Evolutionary conservation across 1,140 invertebrate species (phyloP).

Genomic region (Trichonephila inaurata): DNA sequence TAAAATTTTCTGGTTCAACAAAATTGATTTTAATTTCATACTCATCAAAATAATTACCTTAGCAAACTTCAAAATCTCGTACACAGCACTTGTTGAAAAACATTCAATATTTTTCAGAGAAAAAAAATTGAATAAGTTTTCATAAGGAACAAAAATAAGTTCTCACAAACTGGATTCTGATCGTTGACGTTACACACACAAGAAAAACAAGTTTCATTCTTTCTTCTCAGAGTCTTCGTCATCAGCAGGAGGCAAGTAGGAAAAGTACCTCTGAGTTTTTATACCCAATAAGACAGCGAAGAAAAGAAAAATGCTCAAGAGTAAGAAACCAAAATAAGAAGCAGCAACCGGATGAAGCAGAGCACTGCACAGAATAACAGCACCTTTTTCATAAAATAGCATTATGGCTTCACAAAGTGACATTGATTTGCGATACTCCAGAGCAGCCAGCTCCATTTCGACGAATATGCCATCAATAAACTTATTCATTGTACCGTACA

Average conservation of each 20-base stretch:
- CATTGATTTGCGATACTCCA: background rate
- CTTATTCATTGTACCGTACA: background rate
- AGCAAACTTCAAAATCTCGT: too few relatives aligned
- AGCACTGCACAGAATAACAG: background rate
- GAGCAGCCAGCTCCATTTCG: background rate
- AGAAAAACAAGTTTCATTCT: too few relatives aligned
- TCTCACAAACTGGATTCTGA: too few relatives aligned
- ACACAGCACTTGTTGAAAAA: too few relatives aligned
- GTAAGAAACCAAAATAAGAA: constrained; percentile 11
- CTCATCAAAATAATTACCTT: too few relatives aligned
- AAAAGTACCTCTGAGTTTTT: background rate
- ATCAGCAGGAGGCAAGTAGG: background rate
- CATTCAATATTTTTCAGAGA: too few relatives aligned
- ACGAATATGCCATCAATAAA: background rate
- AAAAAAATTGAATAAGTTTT: too few relatives aligned
- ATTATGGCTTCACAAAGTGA: background rate
- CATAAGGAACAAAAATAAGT: too few relatives aligned
- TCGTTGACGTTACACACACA: too few relatives aligned
- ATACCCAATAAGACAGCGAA: background rate
- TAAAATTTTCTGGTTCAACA: too few relatives aligned
- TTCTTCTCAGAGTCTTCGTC: too few relatives aligned
- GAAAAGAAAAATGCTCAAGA: background rate
- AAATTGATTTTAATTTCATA: too few relatives aligned
- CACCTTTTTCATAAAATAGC: background rate
- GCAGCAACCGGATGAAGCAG: background rate